Evolutionary conservation across 1,140 invertebrate species (phyloP).

Genomic region (Drosophila insularis): DNA sequence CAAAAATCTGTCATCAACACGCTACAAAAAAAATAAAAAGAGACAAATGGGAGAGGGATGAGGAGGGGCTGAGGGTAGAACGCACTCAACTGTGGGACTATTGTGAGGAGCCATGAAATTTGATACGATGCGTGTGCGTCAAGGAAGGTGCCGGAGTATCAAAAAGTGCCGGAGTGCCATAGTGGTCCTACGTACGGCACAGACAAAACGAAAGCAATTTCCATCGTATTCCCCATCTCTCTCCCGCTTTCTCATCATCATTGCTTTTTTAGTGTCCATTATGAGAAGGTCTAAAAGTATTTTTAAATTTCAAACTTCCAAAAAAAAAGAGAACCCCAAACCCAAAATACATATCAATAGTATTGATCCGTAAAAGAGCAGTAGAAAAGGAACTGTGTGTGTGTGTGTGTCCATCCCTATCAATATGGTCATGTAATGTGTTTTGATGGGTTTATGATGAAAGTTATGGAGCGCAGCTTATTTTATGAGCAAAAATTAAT

Average conservation of each 20-base stretch:
- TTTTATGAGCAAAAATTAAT: conserved; percentile 15
- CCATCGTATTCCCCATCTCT: conserved; percentile 19
- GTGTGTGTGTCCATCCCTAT: conserved; percentile 1
- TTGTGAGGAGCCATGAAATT: conserved; percentile 73
- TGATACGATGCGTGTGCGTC: conserved; percentile 70
- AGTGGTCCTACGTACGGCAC: conserved; percentile 14
- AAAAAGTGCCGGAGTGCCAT: neutral
- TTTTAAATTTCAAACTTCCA: conserved; percentile 32
- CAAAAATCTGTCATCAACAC: conserved; percentile 76
- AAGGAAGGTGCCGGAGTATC: conserved; percentile 22
- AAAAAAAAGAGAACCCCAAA: neutral
- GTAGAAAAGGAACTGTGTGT: neutral
- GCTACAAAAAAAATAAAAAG: conserved; percentile 55
- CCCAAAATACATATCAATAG: neutral
- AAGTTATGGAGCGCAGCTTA: conserved; percentile 8
- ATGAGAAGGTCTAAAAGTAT: conserved; percentile 29
- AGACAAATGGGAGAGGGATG: conserved; percentile 18
- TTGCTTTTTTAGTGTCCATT: conserved; percentile 39
- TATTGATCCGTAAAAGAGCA: conserved; percentile 5
- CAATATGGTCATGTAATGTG: conserved; percentile 13
- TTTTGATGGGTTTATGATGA: conserved; percentile 15
- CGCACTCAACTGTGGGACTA: conserved; percentile 41
- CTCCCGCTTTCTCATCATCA: neutral
- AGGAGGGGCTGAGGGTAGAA: conserved; percentile 10
- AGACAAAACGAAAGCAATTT: conserved; percentile 41